These are phyloP conservation scores for Acridotheres tristis DNA, from an alignment of 2,797 vertebrate genomes.

Conservation along the genomic window DNA sequence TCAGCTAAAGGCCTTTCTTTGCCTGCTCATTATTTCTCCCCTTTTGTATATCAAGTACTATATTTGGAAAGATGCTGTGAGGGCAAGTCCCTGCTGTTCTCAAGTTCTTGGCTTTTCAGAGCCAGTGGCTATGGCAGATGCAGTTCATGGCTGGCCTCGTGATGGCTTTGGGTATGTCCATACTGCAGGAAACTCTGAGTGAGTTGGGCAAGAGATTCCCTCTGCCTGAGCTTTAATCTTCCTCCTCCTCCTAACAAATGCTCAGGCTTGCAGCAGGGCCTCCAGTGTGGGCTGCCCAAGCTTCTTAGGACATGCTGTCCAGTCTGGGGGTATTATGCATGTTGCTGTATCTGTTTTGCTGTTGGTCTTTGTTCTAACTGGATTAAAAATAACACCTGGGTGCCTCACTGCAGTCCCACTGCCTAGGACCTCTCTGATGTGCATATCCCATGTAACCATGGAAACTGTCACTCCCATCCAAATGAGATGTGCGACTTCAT, in stretches of 20 bases:
- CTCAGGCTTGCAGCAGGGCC: not conserved
- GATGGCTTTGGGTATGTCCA: not conserved
- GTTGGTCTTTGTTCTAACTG: not conserved
- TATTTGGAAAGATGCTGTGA: not conserved
- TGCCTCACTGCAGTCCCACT: not conserved
- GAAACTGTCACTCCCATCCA: not conserved
- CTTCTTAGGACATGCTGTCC: not conserved
- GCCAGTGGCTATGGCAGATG: not conserved
- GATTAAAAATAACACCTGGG: not conserved
- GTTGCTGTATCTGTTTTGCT: not conserved
- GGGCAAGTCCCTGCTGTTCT: not conserved
- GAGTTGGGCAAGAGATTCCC: not conserved
- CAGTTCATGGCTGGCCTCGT: not conserved
- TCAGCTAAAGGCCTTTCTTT: not conserved
- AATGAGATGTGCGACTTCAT: not conserved
- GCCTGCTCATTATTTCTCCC: not conserved
- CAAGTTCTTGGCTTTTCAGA: not conserved
- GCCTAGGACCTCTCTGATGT: not conserved
- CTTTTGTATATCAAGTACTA: not conserved
- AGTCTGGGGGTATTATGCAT: not conserved
- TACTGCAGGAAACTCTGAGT: not conserved
- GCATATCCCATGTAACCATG: not conserved
- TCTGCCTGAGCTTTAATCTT: not conserved
- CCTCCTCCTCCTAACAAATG: not conserved
- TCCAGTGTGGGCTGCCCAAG: not conserved